Conservation (phyloP, 2,113 vertebrate genomes). For the Scolopax mira region DNA sequence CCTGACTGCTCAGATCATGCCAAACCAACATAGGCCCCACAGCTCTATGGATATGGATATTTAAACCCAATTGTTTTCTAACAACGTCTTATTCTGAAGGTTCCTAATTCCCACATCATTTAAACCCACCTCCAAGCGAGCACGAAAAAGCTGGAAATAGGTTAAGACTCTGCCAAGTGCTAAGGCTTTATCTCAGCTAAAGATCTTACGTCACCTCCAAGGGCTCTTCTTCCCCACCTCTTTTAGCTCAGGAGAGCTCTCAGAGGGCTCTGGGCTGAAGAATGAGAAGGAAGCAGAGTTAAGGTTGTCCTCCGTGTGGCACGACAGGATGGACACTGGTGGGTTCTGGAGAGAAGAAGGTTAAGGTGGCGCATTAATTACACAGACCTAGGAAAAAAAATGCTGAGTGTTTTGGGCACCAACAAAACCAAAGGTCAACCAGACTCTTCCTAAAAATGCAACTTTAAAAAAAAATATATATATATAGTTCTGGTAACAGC, state of each 20-base stretch:
- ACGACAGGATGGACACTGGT: not conserved
- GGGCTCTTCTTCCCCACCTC: not conserved
- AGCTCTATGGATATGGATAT: fast-evolving
- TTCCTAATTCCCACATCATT: not conserved
- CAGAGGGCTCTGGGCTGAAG: not conserved
- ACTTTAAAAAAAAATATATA: not conserved
- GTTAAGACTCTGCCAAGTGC: not conserved
- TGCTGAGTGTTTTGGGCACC: not conserved
- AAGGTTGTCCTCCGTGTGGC: not conserved
- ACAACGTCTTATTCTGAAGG: not conserved
- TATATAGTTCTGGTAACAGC: not conserved
- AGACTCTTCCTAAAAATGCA: not conserved
- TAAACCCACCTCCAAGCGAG: not conserved
- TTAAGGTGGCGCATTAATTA: not conserved
- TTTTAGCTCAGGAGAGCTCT: not conserved
- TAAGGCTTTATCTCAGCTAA: not conserved
- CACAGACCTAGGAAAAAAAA: not conserved
- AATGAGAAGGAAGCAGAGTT: not conserved
- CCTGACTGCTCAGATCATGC: not conserved
- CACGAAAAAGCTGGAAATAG: not conserved
- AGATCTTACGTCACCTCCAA: not conserved
- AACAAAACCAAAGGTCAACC: not conserved
- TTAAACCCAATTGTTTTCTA: not conserved
- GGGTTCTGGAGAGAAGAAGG: not conserved
- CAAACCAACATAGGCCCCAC: not conserved